A percentile compares a stretch with the other conserved stretches of the same genome.
These are phyloP conservation scores for Urocitellus parryii DNA, from an alignment of 2,113 vertebrate species.

Conservation along the genomic window DNA sequence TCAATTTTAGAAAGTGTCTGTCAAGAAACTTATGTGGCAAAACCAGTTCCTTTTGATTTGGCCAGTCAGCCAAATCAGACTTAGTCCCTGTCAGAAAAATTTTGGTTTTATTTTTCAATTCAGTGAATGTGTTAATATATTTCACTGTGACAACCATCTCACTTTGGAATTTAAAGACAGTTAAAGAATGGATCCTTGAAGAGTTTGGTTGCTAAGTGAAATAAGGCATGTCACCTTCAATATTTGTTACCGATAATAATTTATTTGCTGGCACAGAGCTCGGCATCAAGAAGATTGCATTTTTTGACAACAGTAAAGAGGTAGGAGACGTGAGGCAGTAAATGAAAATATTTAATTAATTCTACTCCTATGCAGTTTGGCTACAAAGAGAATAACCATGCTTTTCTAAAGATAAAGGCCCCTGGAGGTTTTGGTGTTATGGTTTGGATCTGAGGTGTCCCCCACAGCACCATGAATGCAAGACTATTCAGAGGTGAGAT, in stretches of 20 bases:
- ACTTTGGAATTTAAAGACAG: conserved; percentile 48
- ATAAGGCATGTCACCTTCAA: conserved; percentile 27
- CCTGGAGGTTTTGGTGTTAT: neutral
- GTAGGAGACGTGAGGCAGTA: neutral
- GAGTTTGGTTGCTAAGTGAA: conserved; percentile 44
- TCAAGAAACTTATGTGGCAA: conserved; percentile 29
- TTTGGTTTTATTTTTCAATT: conserved; percentile 59
- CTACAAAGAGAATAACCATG: neutral
- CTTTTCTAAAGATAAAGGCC: neutral
- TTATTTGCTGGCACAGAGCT: neutral
- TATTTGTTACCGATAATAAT: conserved; percentile 53
- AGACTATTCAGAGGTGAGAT: too few species aligned
- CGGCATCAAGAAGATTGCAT: neutral
- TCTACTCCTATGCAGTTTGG: neutral
- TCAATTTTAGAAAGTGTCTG: conserved; percentile 37
- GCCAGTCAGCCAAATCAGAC: conserved; percentile 30
- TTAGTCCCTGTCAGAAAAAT: conserved; percentile 55
- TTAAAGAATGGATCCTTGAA: conserved; percentile 21
- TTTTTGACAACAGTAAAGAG: neutral
- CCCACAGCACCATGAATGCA: too few species aligned
- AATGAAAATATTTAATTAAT: conserved; percentile 21
- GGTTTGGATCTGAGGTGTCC: too few species aligned
- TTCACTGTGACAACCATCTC: conserved; percentile 18
- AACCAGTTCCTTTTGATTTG: conserved; percentile 43
- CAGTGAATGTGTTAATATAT: conserved; percentile 60